These are phyloP conservation scores for Coelopa frigida DNA, from an alignment of 1,140 invertebrate species.

Conservation along the genomic window DNA sequence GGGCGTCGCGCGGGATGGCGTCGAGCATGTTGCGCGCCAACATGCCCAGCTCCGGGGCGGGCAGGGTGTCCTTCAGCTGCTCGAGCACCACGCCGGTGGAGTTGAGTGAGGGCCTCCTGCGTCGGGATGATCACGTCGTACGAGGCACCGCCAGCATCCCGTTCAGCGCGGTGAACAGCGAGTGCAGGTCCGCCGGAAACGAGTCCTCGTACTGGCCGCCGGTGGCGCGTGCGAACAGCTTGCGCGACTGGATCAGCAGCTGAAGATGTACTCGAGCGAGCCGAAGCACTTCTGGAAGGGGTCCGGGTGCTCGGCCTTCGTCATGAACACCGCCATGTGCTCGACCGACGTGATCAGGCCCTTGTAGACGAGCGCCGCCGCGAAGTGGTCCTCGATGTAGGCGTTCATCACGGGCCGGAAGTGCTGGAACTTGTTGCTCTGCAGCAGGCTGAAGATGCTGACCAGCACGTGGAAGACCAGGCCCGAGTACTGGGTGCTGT, in stretches of 20 bases:
- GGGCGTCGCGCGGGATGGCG: conserved; percentile 56
- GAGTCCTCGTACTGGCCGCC: conserved; percentile 82
- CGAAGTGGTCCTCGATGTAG: conserved; percentile 92
- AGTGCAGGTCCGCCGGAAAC: conserved; percentile 68
- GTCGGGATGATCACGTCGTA: conserved; percentile 68
- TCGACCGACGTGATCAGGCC: conserved; percentile 81
- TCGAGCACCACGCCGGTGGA: conserved; percentile 51
- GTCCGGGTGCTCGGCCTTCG: conserved; percentile 74
- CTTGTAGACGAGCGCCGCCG: conserved; percentile 90
- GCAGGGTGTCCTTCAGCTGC: conserved; percentile 56
- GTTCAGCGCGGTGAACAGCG: conserved; percentile 67
- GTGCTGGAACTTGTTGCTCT: conserved; percentile 89
- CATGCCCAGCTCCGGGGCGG: conserved; percentile 59
- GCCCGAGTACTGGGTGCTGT: conserved; percentile 62
- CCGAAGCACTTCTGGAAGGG: conserved; percentile 84
- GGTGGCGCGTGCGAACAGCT: conserved; percentile 80
- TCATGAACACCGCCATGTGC: conserved; percentile 85
- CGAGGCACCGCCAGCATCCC: conserved; percentile 64
- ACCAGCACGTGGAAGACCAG: conserved; percentile 67
- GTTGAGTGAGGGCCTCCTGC: conserved; percentile 54
- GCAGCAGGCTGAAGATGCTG: conserved; percentile 84
- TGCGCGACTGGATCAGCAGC: conserved; percentile 85
- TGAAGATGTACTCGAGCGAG: conserved; percentile 90
- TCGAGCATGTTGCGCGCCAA: conserved; percentile 63
- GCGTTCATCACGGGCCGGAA: conserved; percentile 93